These are phyloP conservation scores for Zaprionus davidi DNA, from an alignment of 1,140 invertebrate species.

Conservation along the genomic window DNA sequence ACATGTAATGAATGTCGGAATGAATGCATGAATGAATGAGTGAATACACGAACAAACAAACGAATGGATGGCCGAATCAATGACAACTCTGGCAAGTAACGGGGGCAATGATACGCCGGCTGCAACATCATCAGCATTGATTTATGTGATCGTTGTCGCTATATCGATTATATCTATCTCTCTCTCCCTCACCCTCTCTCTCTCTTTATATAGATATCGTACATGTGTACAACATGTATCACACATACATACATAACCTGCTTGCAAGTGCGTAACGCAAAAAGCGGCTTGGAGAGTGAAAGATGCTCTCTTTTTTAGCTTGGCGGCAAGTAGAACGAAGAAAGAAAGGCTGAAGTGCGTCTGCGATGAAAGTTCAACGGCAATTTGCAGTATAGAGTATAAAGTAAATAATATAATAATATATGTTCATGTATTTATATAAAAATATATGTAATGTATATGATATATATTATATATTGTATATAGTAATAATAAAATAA, in stretches of 20 bases:
- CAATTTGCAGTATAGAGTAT: background rate
- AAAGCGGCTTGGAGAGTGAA: slow-evolving; percentile 20
- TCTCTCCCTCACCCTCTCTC: slow-evolving; percentile 5
- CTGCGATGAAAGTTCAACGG: background rate
- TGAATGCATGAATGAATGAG: slow-evolving; percentile 25
- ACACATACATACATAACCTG: slow-evolving; percentile 15
- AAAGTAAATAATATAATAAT: too few relatives aligned
- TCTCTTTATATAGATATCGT: slow-evolving; percentile 12
- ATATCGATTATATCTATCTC: slow-evolving; percentile 44
- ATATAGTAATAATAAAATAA: too few relatives aligned
- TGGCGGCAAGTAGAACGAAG: background rate
- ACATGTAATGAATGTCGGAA: slow-evolving; percentile 33
- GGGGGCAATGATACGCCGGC: slow-evolving; percentile 70
- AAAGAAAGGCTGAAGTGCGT: slow-evolving; percentile 3
- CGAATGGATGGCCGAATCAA: slow-evolving; percentile 6
- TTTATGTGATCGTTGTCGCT: slow-evolving; percentile 61
- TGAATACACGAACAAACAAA: slow-evolving; percentile 45
- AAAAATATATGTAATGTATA: too few relatives aligned
- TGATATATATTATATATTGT: too few relatives aligned
- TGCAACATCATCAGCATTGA: slow-evolving; percentile 60
- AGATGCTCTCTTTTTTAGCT: background rate
- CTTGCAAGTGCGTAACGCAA: slow-evolving; percentile 66
- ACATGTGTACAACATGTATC: background rate
- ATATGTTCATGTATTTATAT: too few relatives aligned
- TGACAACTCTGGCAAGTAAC: slow-evolving; percentile 39